phyloP scores from a whole-genome alignment of 30 jellyfish, hydroid and myxozoan species.

The Turritopsis dohrnii region DNA sequence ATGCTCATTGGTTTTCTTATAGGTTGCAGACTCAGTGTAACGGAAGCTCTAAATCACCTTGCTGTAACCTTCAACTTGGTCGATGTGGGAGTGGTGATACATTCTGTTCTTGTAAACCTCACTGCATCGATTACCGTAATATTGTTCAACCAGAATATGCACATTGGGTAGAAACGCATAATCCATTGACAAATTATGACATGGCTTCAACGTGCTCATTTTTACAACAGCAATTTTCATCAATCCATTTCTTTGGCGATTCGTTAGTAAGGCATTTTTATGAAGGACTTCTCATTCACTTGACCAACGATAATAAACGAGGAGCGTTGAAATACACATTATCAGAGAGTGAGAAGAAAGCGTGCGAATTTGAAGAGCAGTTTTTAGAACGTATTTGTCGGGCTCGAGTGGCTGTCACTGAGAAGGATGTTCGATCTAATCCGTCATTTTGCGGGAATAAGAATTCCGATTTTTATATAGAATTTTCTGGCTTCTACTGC shows the following conservation, averaged over 20 bases:
- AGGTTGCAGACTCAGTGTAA: neutral
- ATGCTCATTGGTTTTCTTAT: neutral
- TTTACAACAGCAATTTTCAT: neutral
- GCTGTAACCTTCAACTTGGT: neutral
- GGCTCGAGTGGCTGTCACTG: neutral
- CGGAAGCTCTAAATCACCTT: neutral
- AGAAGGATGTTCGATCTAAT: neutral
- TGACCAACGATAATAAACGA: neutral
- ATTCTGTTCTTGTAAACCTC: neutral
- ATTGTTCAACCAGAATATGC: neutral
- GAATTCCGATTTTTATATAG: neutral
- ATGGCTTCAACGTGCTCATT: neutral
- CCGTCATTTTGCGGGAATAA: neutral
- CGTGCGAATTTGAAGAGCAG: neutral
- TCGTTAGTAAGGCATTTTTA: neutral
- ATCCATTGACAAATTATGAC: neutral
- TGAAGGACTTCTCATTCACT: neutral
- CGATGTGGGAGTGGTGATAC: slow-evolving; percentile 1
- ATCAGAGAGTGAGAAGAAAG: neutral
- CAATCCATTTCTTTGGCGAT: neutral
- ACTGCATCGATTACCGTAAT: neutral
- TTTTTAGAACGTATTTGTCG: neutral
- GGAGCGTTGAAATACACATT: neutral
- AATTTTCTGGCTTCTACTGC: neutral
- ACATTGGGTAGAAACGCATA: neutral